Percentiles rank a stretch among this genome's conserved stretches.
phyloP scores from a whole-genome alignment of 2,113 vertebrate genomes.

The Centropus bengalensis region DNA sequence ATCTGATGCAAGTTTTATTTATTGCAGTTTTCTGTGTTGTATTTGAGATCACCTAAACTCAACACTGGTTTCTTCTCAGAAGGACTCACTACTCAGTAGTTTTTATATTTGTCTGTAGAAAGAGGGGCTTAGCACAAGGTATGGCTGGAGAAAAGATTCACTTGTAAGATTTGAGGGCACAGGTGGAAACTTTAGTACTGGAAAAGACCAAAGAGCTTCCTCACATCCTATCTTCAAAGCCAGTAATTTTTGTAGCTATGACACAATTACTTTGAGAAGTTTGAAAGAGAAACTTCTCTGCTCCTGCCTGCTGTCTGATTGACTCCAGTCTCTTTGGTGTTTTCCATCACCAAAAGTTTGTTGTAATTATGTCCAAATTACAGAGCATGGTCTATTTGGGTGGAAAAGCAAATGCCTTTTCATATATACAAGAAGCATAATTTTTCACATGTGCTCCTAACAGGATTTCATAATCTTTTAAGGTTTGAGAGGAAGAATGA shows the following conservation, averaged over 20 bases:
- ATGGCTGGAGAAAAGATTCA: background rate
- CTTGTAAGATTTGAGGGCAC: background rate
- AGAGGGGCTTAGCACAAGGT: background rate
- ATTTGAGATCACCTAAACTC: background rate
- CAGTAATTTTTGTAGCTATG: background rate
- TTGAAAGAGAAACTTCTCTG: background rate
- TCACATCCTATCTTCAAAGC: background rate
- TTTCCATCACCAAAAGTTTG: background rate
- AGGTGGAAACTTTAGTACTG: background rate
- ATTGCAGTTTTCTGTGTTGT: background rate
- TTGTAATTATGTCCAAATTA: background rate
- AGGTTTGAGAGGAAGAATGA: background rate
- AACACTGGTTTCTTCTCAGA: background rate
- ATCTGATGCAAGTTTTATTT: background rate
- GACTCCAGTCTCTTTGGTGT: background rate
- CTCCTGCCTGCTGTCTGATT: background rate
- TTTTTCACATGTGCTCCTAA: background rate
- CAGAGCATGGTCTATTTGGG: background rate
- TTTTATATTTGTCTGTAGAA: background rate
- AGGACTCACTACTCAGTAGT: background rate
- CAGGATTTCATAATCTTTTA: slow-evolving; percentile 4
- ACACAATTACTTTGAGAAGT: background rate
- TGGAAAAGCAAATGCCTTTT: background rate
- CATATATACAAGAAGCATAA: accelerated
- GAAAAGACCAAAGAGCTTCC: background rate